These are phyloP conservation scores for Invenusta paracnida DNA, from an alignment of 2,888 invertebrate genomes.

Conservation along the genomic window DNA sequence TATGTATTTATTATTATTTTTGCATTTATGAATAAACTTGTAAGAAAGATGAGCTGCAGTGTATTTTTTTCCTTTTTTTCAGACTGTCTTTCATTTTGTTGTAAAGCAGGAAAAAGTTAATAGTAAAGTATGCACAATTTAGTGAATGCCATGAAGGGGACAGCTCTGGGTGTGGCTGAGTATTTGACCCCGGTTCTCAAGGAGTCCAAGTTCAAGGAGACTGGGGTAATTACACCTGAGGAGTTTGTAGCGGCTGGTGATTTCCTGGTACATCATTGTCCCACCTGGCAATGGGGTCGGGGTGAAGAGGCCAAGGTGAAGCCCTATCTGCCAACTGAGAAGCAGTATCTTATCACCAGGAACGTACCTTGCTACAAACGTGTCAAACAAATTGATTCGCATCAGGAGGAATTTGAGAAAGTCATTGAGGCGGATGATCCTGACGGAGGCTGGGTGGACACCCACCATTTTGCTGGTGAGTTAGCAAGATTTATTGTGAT, in stretches of 20 bases:
- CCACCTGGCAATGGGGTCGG: conserved; percentile 95
- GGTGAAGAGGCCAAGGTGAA: conserved; percentile 85
- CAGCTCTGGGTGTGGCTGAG: conserved; percentile 88
- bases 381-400: conserved; percentile 71
- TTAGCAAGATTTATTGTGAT: too few species aligned
- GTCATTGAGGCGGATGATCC: conserved; percentile 76
- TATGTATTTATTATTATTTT: too few species aligned
- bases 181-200: conserved; percentile 90
- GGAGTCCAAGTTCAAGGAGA: conserved; percentile 94
- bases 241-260: conserved; percentile 98
- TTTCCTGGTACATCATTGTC: conserved; percentile 95
- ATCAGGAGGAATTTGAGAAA: conserved; percentile 81
- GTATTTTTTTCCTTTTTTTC: too few species aligned
- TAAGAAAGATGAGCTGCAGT: too few species aligned
- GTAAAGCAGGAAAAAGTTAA: too few species aligned
- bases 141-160: conserved; percentile 75
- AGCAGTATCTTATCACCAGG: conserved; percentile 75
- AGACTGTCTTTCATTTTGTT: too few species aligned
- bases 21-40: too few species aligned
- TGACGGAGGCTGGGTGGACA: conserved; percentile 92
- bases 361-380: conserved; percentile 84
- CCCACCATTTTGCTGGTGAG: conserved; percentile 72
- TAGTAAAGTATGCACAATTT: conserved; percentile 37
- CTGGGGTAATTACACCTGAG: conserved; percentile 94
- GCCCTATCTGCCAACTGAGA: conserved; percentile 82